These are phyloP conservation scores for Oophaga pumilio DNA, from an alignment of 2,113 vertebrate species.

Conservation along the genomic window DNA sequence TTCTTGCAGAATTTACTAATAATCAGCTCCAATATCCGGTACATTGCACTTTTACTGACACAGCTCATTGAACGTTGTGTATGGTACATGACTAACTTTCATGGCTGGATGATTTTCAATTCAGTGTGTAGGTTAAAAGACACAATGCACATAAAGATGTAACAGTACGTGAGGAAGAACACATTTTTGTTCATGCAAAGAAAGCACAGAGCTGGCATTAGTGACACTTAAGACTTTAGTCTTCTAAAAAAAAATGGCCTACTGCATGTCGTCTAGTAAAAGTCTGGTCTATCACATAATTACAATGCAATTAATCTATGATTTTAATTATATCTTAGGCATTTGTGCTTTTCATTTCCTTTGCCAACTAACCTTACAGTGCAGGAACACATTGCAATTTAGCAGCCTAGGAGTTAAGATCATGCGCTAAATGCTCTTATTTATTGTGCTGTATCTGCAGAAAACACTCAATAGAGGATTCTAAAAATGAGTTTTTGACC, in stretches of 20 bases:
- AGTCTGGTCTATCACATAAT: neutral
- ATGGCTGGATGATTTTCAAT: conserved; percentile 9
- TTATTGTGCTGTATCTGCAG: conserved; percentile 46
- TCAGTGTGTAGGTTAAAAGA: conserved; percentile 11
- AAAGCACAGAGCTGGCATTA: conserved; percentile 26
- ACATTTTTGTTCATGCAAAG: conserved; percentile 18
- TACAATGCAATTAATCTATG: neutral
- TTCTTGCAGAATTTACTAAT: neutral
- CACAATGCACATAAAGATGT: conserved; percentile 23
- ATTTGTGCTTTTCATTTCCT: neutral
- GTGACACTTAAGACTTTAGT: neutral
- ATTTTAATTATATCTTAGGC: neutral
- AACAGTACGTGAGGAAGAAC: conserved; percentile 17
- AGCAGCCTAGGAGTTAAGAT: conserved; percentile 29
- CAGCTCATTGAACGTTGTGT: neutral
- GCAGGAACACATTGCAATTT: neutral
- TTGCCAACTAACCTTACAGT: neutral
- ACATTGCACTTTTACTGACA: neutral
- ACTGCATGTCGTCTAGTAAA: neutral
- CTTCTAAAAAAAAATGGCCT: neutral
- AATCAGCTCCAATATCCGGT: neutral
- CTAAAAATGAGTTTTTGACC: conserved; percentile 52
- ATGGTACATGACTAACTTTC: conserved; percentile 22
- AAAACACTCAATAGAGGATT: conserved; percentile 46
- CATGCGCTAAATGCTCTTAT: conserved; percentile 27